Base-by-base conservation (phyloP, 2,888 invertebrate genomes). In the Strigamia maritima region DNA sequence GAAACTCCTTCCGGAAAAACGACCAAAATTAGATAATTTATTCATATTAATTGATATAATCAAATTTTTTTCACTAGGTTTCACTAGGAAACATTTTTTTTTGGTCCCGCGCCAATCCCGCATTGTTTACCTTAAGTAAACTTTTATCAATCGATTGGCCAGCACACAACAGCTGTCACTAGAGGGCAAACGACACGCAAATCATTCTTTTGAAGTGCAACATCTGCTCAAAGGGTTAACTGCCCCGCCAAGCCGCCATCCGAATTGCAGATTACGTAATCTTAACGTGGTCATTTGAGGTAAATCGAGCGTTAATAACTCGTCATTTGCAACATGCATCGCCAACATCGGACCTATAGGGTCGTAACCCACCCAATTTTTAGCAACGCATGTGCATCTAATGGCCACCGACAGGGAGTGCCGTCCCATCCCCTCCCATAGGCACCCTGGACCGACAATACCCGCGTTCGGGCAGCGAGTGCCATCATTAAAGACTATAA, bases 401-500 rank as follows among this genome's bases (percentile, higher is more conserved):
- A 40, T 40, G 40, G 14, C n/a, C 14, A 40, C 40, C 40, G 40
- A 40, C 40, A 7, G 40, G 40, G 40, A 40, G 40, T 40, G 40
- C 40, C 40, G 40, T 10, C n/a, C 40, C 8, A 40, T 14, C 40
- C 40, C 40, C 40, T 40, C 40, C 8, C 40, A n/a, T n/a, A n/a
- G 40, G 40, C 40, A 10, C 40, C 40, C 40, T 14, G 40, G 40
- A 14, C 40, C 40, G 40, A 40, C 40, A 40, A 40, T 40, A 40
- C 40, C 14, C 40, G 40, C 40, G 40, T 40, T 40, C 40, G 40
- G 40, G 8, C 40, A 40, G 40, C 40, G 24, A 65, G 65, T 65
- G 65, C 65, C 65, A 65, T 65, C 65, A 65, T 65, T 65, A 19
- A 24, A 65, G 24, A n/a, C 65, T 24, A 65, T 65, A 65, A 65